Evolutionary conservation across 1,140 invertebrate genomes (phyloP).

Genomic region (Drosophila paulistorum): DNA sequence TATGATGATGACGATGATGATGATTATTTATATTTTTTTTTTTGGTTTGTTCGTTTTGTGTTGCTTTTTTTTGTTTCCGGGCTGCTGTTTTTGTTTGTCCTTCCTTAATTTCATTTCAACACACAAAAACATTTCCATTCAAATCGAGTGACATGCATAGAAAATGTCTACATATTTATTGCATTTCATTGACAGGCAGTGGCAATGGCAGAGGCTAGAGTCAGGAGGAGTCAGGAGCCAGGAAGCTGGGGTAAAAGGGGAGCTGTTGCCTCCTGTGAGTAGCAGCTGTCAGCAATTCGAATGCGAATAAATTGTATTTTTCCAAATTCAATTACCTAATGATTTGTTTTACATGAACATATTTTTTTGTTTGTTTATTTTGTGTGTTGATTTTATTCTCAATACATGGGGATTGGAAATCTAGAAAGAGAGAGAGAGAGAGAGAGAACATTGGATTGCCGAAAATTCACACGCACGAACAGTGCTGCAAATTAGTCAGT

Average conservation of each 20-base stretch:
- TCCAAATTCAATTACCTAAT: constrained; percentile 76
- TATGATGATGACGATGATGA: not conserved
- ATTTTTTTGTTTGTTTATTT: constrained; percentile 38
- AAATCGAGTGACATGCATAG: constrained; percentile 38
- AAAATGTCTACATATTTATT: constrained; percentile 60
- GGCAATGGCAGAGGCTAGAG: not conserved
- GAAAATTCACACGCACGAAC: constrained; percentile 64
- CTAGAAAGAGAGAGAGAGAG: not conserved
- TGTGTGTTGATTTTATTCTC: constrained; percentile 19
- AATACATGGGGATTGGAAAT: constrained; percentile 2
- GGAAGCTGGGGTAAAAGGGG: no score
- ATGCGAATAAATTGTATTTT: constrained; percentile 72
- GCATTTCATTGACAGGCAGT: constrained; percentile 59
- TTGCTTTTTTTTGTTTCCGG: not conserved
- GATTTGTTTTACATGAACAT: constrained; percentile 69
- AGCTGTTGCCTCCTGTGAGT: constrained; percentile 37
- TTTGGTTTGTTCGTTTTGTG: not conserved
- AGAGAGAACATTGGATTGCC: constrained; percentile 37
- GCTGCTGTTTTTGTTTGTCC: constrained; percentile 7
- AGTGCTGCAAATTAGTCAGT: constrained; percentile 70
- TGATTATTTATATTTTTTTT: constrained; percentile 17
- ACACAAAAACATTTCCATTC: constrained; percentile 47
- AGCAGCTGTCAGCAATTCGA: constrained; percentile 70
- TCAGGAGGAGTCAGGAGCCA: no score
- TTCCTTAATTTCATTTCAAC: constrained; percentile 35